Evolutionary conservation across 2,113 vertebrate species (phyloP), one percentile per base, ranked within the genome.

Genomic region (Fregata magnificens): DNA sequence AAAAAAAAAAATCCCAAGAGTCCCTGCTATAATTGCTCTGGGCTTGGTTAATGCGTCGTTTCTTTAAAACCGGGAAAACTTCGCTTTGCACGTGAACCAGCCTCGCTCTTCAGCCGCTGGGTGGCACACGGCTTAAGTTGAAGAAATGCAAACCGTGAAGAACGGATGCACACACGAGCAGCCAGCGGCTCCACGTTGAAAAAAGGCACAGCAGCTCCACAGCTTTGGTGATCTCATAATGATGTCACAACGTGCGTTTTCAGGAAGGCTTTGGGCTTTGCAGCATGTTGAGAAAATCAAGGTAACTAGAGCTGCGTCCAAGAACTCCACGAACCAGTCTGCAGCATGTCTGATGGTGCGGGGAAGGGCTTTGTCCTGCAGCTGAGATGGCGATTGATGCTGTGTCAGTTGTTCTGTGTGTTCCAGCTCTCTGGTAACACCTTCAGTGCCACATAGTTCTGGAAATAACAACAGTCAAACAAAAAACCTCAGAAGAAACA

Each of bases 1-100:
- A 28, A 32, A 3, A 24, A 3, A 65, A 63, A 21, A 24, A 73
- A 59, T 18, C 0, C 0, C 24, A 36, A 2, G 2, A 61, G 18
- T 40, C n/a, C 10, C 16, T 5, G 2, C 6, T 52, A 11, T 16
- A 31, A 52, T 29, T 67, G 6, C 10, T 42, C 36, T 47, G 21
- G 16, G 6, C 19, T 88, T 61, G 29, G 8, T 34, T 56, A 55
- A 29, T 7, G 34, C 4, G 6, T 9, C 0, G 6, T 50, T 78
- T 63, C 28, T 69, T 69, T 65, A 40, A 59, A 70, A 83, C 29
- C 9, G 34, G 19, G 9, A 71, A 45, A 61, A 15, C 40, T n/a
- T 53, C 3, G 1, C 25, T 89, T 79, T 42, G 18, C 10, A 4
- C 16, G 10, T 28, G 32, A 66, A 52, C 18, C 34, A 56, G 55